phyloP scores from a whole-genome alignment of 2,888 invertebrate genomes.

The Agapetus fuscipes region DNA sequence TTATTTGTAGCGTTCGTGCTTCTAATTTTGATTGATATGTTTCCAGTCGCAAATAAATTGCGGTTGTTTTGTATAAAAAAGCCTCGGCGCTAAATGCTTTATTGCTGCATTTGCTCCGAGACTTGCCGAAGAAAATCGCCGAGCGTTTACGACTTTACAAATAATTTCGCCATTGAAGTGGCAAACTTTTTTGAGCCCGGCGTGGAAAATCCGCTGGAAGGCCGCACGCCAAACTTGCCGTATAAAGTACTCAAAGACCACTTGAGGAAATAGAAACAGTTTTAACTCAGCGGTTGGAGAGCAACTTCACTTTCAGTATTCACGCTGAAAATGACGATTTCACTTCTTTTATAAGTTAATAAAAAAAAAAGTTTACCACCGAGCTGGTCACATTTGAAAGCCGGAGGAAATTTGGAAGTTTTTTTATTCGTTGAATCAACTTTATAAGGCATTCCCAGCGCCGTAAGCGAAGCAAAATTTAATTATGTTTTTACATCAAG shows the following conservation, averaged over 20 bases:
- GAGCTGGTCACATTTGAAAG: not conserved
- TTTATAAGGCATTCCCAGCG: no score
- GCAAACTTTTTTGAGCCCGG: not conserved
- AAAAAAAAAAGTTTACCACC: not conserved
- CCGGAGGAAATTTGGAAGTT: not conserved
- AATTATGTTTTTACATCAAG: no score
- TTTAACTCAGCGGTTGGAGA: constrained; percentile 5
- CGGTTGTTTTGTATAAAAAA: no score
- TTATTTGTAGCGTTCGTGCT: no score
- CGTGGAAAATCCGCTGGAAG: not conserved
- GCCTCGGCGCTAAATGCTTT: no score
- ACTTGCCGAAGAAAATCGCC: not conserved
- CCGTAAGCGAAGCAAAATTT: no score
- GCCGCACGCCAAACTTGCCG: constrained; percentile 9
- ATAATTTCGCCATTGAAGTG: constrained; percentile 3
- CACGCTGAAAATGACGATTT: not conserved
- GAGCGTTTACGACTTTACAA: constrained; percentile 2
- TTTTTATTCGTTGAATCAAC: not conserved
- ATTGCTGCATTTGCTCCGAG: not conserved
- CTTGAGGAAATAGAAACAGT: constrained; percentile 16
- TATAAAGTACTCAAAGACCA: constrained; percentile 13
- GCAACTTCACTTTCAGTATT: not conserved
- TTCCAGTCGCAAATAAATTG: no score
- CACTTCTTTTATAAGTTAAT: not conserved
- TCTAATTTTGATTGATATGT: no score